Evolutionary conservation across 2,888 invertebrate species (phyloP).

Genomic region (Monopis laevigella): DNA sequence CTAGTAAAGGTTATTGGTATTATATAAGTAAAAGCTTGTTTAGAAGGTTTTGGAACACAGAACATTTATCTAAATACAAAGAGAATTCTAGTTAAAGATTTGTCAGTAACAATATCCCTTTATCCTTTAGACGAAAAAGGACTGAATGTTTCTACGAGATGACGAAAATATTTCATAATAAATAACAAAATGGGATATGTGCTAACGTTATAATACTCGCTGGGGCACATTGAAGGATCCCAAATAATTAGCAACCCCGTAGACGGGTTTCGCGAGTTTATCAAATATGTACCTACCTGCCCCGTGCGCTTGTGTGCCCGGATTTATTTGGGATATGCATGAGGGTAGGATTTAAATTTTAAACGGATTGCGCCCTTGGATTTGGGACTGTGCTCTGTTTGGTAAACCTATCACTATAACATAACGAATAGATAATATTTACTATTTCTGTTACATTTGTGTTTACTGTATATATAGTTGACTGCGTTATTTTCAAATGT

Average conservation of each 20-base stretch:
- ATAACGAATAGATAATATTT: too few relatives aligned
- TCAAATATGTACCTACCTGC: conserved; percentile 64
- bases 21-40: too few relatives aligned
- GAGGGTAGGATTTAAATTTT: conserved; percentile 67
- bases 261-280: conserved; percentile 49
- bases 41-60: too few relatives aligned
- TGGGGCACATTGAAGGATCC: conserved; percentile 7
- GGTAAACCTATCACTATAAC: conserved; percentile 56
- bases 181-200: neutral
- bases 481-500: too few relatives aligned
- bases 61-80: too few relatives aligned
- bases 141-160: too few relatives aligned
- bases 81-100: too few relatives aligned
- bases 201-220: neutral
- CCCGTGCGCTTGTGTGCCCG: conserved; percentile 46
- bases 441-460: too few relatives aligned
- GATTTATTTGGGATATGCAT: conserved; percentile 68
- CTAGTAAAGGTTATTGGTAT: too few relatives aligned
- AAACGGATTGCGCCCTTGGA: conserved; percentile 66
- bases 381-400: conserved; percentile 53
- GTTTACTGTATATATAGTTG: too few relatives aligned
- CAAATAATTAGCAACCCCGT: conserved; percentile 19
- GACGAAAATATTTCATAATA: neutral
- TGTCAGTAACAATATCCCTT: too few relatives aligned
- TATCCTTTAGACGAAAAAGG: too few relatives aligned